Evolutionary conservation across 2,888 invertebrate genomes (phyloP), one percentile per base, ranked within the genome.

Genomic region (Drosophila birchii): DNA sequence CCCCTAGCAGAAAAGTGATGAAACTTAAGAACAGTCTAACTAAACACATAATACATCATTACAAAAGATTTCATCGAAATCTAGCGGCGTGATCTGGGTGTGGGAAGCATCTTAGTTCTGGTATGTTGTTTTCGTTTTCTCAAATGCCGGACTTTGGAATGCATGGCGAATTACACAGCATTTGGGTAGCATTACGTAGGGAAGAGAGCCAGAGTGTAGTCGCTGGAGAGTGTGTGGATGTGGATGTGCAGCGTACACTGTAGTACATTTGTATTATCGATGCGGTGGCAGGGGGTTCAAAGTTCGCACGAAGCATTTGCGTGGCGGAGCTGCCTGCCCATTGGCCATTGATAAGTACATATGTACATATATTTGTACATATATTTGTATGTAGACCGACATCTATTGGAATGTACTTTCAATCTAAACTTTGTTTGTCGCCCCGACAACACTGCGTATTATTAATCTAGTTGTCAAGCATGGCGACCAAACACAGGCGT

Each of bases 391-490:
- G 16, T 8, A 5, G 51, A 59, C 18, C 26, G n/a, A 38, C 23
- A 36, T 34, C 43, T 60, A 38, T 34, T 47, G 39, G 34, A 57
- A 58, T 74, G 74, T 74, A 55, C 75, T 74, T 74, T 73, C 38
- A 69, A 68, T 68, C 47, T 68, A 73, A 73, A 74, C 45, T 58
- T 54, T 44, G 69, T 68, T 68, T 68, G 70, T 58, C 49, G 68
- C 47, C 36, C 57, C 36, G 51, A 53, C 51, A 56, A 49, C 49
- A 41, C 59, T 45, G 32, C 71, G 55, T 70, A 71, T 59, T 66
- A 54, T 66, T 83, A 85, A 83, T 83, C 88, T 87, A 81, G 82
- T 83, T 87, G 82, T 83, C 82, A 83, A 86, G 54, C 67, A 67
- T 69, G 56, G 12, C 70, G 39, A 56, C 23, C 69, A 69, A 69